Percentiles rank a stretch among this genome's conserved stretches.
Evolutionary conservation across 2,888 invertebrate species (phyloP).

Genomic region (Fragum sueziense): DNA sequence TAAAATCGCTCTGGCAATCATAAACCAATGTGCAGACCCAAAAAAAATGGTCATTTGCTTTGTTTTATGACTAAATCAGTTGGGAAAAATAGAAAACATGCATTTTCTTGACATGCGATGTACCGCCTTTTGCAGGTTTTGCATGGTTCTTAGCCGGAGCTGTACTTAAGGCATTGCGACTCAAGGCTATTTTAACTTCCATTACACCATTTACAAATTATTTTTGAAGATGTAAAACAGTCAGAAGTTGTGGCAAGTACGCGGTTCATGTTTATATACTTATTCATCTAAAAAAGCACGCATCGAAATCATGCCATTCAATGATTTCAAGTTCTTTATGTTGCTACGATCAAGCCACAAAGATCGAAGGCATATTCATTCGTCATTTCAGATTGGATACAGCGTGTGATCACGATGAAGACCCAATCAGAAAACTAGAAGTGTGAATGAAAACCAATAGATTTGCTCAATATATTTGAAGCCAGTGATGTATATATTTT

Average conservation of each 20-base stretch:
- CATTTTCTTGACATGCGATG: no score
- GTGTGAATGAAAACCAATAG: neutral
- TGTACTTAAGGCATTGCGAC: no score
- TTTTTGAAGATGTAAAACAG: neutral
- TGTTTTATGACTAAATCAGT: no score
- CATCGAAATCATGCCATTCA: neutral
- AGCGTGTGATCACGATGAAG: conserved; percentile 55
- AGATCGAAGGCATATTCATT: neutral
- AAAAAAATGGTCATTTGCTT: no score
- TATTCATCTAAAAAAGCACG: neutral
- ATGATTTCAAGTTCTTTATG: neutral
- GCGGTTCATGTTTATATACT: neutral
- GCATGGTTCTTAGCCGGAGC: no score
- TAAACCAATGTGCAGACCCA: no score
- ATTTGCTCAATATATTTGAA: neutral
- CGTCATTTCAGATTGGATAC: conserved; percentile 57
- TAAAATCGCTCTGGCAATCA: no score
- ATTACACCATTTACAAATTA: neutral
- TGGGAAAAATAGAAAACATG: no score
- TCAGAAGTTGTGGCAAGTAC: neutral
- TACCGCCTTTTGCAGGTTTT: no score
- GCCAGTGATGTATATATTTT: neutral
- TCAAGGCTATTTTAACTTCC: neutral
- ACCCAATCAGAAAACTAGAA: conserved; percentile 51
- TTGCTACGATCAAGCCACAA: neutral